Base-by-base conservation (phyloP, 2,888 invertebrate species). In the Rhagium mordax region DNA sequence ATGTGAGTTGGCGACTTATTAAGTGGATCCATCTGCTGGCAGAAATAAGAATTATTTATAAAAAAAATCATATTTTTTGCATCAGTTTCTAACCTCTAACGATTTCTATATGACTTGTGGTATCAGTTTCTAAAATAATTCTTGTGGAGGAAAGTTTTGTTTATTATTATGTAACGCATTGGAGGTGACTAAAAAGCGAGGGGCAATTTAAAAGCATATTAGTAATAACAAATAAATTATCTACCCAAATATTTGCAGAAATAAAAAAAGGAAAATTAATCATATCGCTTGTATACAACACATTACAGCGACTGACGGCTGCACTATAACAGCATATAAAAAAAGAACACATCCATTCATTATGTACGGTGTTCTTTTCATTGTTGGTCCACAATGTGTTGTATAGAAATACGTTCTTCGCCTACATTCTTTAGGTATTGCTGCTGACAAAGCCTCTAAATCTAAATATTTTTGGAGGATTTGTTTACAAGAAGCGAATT, bases 401-500 rank as follows among this genome's bases (percentile, higher is more conserved):
- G 51, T 51, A 10, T 16, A 18, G 51, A 20, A 51, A 51, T 51
- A 51, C 6, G 24, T 41, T n/a, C 21, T 24, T 53, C n/a, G 24
- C 24, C 15, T 15, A 33, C 18, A 57, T 29, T 18, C 62, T 67
- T 68, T 41, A 51, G 33, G 57, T 68, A 33, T 24, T 29, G n/a
- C 41, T 41, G 15, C 33, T 15, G n/a, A 61, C 61, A 29, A 61
- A 61, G 20, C 21, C 29, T 27, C 8, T 24, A 57, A 57, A 53
- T 57, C 29, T 24, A 59, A 48, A 70, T 69, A 65, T 70, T 73
- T 33, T 61, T n/a, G 53, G n/a, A 27, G 68, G 66, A 60, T 71
- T 71, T 71, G 71, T 74, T 74, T 67, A 27, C 49, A 27, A 51
- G 71, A 51, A 55, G 29, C 41, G 16, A 68, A 59, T 51, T 67